These are phyloP conservation scores for Mugil cephalus DNA, from an alignment of 2,113 vertebrate genomes.

Conservation along the genomic window DNA sequence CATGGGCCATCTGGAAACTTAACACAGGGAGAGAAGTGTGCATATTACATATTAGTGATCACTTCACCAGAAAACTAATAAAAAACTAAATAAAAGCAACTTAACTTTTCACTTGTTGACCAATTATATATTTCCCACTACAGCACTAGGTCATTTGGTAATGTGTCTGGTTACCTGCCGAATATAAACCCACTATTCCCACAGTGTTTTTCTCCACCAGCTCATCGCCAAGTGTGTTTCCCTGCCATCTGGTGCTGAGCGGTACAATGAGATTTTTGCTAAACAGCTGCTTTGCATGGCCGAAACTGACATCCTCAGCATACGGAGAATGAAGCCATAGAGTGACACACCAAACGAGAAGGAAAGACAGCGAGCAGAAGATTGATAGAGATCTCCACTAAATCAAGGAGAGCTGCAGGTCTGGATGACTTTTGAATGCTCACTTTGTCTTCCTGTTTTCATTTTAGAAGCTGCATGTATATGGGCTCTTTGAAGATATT, in stretches of 20 bases:
- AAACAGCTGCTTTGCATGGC: neutral
- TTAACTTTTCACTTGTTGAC: neutral
- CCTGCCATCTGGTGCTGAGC: neutral
- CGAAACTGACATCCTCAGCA: neutral
- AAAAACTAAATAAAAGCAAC: neutral
- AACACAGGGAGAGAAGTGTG: constrained; percentile 66
- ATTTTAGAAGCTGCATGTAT: neutral
- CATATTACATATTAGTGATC: constrained; percentile 38
- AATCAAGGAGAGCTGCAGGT: neutral
- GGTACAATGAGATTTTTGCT: neutral
- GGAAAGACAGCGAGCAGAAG: neutral
- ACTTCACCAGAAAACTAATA: constrained; percentile 2
- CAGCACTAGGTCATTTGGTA: neutral
- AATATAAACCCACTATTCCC: neutral
- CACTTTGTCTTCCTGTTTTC: neutral
- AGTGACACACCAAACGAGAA: neutral
- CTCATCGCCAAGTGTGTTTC: neutral
- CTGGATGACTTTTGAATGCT: neutral
- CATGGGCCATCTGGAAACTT: constrained; percentile 79
- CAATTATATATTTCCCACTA: neutral
- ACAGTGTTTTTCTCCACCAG: constrained; percentile 10
- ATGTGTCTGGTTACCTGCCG: neutral
- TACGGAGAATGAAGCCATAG: neutral
- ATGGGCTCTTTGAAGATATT: too few species aligned
- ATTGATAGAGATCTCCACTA: neutral